phyloP scores from a whole-genome alignment of 2,113 vertebrate genomes.

The Terrapene triunguis region DNA sequence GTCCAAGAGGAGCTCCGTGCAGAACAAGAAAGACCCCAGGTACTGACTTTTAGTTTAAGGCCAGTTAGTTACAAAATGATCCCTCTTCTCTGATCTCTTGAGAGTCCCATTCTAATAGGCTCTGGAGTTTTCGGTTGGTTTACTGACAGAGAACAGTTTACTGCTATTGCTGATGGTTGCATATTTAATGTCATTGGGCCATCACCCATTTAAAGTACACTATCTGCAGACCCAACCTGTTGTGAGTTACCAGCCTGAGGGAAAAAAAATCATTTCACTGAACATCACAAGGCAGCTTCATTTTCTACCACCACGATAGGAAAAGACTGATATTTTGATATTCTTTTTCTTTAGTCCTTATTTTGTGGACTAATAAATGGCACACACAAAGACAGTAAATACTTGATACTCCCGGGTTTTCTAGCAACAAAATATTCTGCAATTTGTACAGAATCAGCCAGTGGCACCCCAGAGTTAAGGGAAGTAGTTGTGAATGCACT shows the following conservation, averaged over 20 bases:
- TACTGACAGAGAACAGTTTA: background rate
- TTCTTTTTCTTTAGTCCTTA: background rate
- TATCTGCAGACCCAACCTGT: background rate
- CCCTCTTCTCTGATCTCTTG: background rate
- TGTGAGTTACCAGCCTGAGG: background rate
- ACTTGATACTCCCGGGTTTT: background rate
- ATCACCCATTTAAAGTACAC: background rate
- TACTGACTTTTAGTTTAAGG: background rate
- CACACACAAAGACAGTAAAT: background rate
- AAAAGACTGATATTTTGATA: background rate
- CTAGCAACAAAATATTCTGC: background rate
- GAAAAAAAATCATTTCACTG: background rate
- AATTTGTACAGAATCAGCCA: background rate
- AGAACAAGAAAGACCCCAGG: background rate
- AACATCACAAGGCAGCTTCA: background rate
- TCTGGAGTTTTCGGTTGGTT: background rate
- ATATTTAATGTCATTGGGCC: background rate
- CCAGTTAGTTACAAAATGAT: constrained; percentile 43
- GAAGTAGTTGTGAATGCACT: background rate
- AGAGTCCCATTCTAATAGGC: background rate
- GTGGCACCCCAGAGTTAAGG: background rate
- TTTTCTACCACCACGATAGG: background rate
- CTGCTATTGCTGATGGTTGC: background rate
- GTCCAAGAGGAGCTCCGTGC: background rate
- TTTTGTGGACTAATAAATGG: background rate